Base-by-base conservation (phyloP, 1,140 invertebrate genomes). In the Phymastichus coffea region DNA sequence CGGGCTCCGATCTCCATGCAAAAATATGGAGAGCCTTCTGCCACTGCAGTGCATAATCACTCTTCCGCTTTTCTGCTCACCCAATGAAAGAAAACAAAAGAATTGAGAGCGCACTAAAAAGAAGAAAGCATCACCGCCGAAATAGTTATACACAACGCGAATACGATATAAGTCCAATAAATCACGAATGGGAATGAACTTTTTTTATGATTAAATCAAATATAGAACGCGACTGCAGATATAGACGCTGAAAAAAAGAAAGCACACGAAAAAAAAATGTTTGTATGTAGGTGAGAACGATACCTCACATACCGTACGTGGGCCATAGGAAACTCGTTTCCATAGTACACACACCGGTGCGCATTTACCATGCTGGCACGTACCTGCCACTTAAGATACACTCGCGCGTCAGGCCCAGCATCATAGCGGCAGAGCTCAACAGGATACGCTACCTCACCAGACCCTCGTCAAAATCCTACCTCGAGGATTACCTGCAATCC, bases 401-500 rank as follows among this genome's bases (percentile, higher is more conserved):
- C 66, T 83, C 87, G 61, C 79, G 86, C 58, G 83, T 87, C 57
- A 82, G 88, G 43, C 87, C 88, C 33, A 88, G 88, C 55, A 82
- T 89, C 30, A 80, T 90, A 66, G 82, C 86, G 65, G 82, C 83
- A 14, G 88, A 90, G 74, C 81, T 88, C 69, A 86, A 88, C 78
- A 83, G 88, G 73, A 90, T 91, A 80, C 83, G 83, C 71, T 72
- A 83, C 56, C 82, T 87, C 64, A 80, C 82, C 49, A 84, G 86
- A 66, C 84, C 87, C 1, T 78, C 80, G 4, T 72, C 66, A 48
- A 67, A 82, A 41, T 86, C 85, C 51, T 85, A 88, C 71, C 80
- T 85, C 51, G 89, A 89, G 63, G 85, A 88, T 67, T 93, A 86
- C 79, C 85, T 90, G 75, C 88, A 88, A 77, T 89, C 89, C 59